Percentiles rank a stretch among this genome's conserved stretches.
Evolutionary conservation across 2,797 vertebrate species (phyloP).

Genomic region (Galago senegalensis): DNA sequence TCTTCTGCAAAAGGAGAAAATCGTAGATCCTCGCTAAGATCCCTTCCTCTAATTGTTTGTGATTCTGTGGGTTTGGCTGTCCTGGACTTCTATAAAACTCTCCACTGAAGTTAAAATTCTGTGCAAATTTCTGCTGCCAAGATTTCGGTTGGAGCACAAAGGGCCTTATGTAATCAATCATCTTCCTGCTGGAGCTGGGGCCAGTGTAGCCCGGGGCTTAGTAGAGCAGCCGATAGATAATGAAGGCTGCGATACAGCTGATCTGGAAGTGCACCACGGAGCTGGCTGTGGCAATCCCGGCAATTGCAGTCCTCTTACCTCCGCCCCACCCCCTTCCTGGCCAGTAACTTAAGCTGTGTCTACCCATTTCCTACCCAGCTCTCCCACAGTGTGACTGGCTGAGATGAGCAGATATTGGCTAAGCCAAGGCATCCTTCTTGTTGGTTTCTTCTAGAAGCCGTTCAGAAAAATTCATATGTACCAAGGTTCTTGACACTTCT

Average conservation of each 20-base stretch:
- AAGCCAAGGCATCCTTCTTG: background rate
- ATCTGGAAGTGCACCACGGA: background rate
- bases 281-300: background rate
- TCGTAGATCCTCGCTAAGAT: background rate
- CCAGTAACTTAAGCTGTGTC: background rate
- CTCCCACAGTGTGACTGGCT: background rate
- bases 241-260: background rate
- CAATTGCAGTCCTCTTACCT: background rate
- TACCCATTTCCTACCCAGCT: background rate
- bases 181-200: background rate
- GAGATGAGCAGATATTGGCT: background rate
- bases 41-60: background rate
- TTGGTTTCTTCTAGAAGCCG: background rate
- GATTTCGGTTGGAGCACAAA: background rate
- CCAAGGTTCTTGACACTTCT: background rate
- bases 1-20: background rate
- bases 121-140: conserved; percentile 20
- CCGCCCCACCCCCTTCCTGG: rapidly evolving
- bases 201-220: background rate
- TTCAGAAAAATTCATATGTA: background rate
- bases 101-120: conserved; percentile 26
- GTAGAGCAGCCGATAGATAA: background rate
- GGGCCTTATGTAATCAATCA: background rate
- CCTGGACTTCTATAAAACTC: conserved; percentile 25
- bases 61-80: conserved; percentile 9